Evolutionary conservation across 2,888 invertebrate species (phyloP), one percentile per base, ranked within the genome.

Genomic region (Odiellus spinosus): DNA sequence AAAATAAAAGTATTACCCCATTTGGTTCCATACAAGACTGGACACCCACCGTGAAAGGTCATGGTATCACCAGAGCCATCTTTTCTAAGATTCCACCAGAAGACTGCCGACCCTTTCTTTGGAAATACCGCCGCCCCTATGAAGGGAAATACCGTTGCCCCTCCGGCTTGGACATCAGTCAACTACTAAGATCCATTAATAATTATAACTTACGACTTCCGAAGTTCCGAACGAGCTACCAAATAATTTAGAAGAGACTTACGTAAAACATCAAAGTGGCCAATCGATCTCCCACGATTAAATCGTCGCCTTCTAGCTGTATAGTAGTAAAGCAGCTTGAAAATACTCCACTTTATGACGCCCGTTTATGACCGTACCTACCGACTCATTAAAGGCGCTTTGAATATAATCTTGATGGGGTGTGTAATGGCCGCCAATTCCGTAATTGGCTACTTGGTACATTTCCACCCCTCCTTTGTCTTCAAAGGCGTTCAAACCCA

Each of bases 91-190:
- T 41, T 41, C 20, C 21, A 41, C 41, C 41, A 41, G 21, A 41
- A 41, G 14, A 41, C 21, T 12, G 41, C 41, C 8, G 41, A 41
- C 8, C 41, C 41, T 19, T 41, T 58, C 32, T 49, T 46, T 1
- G 59, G 59, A 42, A 53, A 55, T 2, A 59, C 54, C 46, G 55
- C 49, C 6, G 56, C 56, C 19, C 58, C 58, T 34, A 55, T 54
- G 5, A 55, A 41, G 3, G 59, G 58, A 44, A 59, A 59, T 8
- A 55, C 58, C 4, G 59, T 59, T 3, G 56, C 55, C 1, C 59
- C 59, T 15, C 59, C 59, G 8, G 55, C 56, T 11, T 52, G 48
- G 3, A 59, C 59, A 42, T 57, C 54, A 52, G 84, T 86, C 90
- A 96, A 38, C 50, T 50, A 35, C 26, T 4, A 26, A 26, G 26